A percentile compares a stretch with the other conserved stretches of the same genome.
These are phyloP conservation scores for Lobophora halterata DNA, from an alignment of 2,888 invertebrate genomes.

Conservation along the genomic window DNA sequence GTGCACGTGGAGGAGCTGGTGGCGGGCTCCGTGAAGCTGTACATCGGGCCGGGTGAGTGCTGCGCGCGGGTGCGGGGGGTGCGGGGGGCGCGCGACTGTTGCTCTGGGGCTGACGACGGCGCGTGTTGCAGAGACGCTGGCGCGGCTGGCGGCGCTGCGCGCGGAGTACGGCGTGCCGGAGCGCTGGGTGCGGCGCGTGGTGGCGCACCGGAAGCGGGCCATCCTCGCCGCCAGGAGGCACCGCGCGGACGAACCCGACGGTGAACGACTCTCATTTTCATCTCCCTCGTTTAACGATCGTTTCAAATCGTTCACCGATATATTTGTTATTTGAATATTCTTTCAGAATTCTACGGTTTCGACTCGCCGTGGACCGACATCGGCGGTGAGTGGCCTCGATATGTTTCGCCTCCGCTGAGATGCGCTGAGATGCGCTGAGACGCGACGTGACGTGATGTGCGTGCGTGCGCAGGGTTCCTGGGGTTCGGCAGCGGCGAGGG, in stretches of 20 bases:
- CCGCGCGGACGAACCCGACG: slow-evolving; percentile 16
- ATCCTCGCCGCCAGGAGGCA: slow-evolving; percentile 9
- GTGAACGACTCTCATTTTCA: no score
- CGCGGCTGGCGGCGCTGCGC: slow-evolving; percentile 17
- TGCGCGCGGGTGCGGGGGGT: no score
- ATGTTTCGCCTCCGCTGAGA: no score
- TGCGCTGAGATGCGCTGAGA: no score
- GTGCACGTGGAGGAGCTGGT: slow-evolving; percentile 31
- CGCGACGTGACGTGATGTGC: no score
- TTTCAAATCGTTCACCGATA: no score
- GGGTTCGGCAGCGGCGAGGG: slow-evolving; percentile 47
- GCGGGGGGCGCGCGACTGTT: neutral
- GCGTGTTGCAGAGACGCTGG: neutral
- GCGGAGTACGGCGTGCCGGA: slow-evolving; percentile 44
- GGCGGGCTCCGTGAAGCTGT: slow-evolving; percentile 31
- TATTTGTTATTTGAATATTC: no score
- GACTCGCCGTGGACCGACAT: slow-evolving; percentile 33
- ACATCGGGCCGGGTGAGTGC: slow-evolving; percentile 41
- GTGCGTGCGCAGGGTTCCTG: slow-evolving; percentile 38
- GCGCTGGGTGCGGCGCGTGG: slow-evolving; percentile 39
- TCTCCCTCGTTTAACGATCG: no score
- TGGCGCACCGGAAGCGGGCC: slow-evolving; percentile 22
- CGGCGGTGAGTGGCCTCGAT: slow-evolving; percentile 32
- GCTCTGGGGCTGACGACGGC: no score
- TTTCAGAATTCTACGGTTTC: slow-evolving; percentile 48